Conservation (phyloP, 2,113 vertebrate species). For the Cervus canadensis region DNA sequence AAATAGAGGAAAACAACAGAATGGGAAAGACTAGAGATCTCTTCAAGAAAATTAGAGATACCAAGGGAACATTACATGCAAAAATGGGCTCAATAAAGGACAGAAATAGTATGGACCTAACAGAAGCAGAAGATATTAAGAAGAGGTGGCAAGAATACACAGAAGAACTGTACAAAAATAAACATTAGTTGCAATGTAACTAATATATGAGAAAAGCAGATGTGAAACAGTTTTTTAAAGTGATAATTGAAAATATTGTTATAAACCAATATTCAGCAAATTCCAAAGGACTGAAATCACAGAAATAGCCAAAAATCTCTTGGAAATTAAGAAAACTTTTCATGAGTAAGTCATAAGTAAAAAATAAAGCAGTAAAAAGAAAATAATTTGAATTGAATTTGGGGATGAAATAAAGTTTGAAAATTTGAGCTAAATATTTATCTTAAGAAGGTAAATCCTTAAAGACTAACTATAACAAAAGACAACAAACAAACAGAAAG, state of each 20-base stretch:
- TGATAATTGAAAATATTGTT: background rate
- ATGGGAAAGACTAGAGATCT: no score
- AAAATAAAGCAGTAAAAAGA: background rate
- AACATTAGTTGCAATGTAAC: background rate
- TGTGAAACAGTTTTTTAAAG: background rate
- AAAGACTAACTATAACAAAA: background rate
- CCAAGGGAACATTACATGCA: no score
- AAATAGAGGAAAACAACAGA: no score
- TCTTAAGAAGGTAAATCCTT: background rate
- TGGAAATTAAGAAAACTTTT: background rate
- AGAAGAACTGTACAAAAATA: background rate
- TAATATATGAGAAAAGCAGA: background rate
- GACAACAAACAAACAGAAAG: background rate
- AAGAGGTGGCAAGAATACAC: no score
- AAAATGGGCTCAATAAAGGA: no score
- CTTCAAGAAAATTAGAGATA: no score
- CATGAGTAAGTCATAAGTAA: background rate
- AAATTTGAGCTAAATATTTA: background rate
- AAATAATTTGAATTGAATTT: background rate
- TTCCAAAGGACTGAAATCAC: background rate
- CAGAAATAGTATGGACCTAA: no score
- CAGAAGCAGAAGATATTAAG: no score
- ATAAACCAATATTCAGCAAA: conserved; percentile 1
- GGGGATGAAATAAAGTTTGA: background rate
- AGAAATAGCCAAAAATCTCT: background rate